Conservation (phyloP, 1,140 invertebrate species). For the Globodera ellingtonae region DNA sequence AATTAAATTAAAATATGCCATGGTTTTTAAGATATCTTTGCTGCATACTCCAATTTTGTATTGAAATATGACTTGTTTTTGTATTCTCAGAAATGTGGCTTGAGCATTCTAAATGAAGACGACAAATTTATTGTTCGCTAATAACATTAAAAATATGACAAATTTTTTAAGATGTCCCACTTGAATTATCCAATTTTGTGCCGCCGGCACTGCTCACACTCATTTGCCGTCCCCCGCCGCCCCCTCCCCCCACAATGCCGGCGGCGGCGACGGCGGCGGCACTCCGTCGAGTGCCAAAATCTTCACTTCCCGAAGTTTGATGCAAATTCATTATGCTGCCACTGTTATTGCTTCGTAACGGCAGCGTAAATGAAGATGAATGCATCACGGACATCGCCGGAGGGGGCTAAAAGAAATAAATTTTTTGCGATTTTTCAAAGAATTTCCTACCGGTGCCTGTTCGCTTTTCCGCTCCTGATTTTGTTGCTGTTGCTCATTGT, state of each 20-base stretch:
- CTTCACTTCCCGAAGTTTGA: slow-evolving; percentile 29
- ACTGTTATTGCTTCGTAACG: neutral
- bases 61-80: too few relatives aligned
- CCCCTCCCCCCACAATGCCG: neutral
- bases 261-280: neutral
- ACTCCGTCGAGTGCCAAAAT: slow-evolving; percentile 29
- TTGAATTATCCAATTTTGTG: too few relatives aligned
- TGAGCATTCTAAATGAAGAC: too few relatives aligned
- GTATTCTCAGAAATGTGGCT: too few relatives aligned
- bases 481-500: neutral
- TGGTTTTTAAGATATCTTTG: too few relatives aligned
- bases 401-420: neutral
- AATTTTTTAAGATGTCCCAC: too few relatives aligned
- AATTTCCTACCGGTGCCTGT: neutral
- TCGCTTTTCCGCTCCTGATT: neutral
- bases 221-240: slow-evolving; percentile 5
- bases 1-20: too few relatives aligned
- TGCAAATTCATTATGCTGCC: slow-evolving; percentile 21
- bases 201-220: slow-evolving; percentile 14
- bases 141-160: too few relatives aligned
- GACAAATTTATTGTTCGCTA: too few relatives aligned
- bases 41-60: too few relatives aligned
- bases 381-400: neutral
- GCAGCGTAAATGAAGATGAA: slow-evolving; percentile 16
- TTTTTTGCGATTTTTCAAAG: neutral